Conservation (phyloP, 30 jellyfish, hydroid and myxozoan species). For the Pseudorhiza aurosa region DNA sequence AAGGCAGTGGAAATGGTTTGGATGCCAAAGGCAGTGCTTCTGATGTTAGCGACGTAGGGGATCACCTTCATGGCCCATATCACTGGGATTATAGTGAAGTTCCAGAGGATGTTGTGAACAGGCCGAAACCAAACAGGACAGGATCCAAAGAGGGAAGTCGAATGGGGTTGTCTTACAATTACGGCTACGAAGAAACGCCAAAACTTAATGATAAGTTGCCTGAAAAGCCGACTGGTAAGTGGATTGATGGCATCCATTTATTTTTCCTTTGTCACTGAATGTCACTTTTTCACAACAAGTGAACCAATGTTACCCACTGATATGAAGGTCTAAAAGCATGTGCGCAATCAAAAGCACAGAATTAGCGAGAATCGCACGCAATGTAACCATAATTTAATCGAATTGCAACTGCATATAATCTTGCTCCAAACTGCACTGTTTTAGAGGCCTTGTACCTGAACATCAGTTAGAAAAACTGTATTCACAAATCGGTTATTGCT, state of each 20-base stretch:
- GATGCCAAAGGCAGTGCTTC: conserved; percentile 65
- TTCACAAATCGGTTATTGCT: too few species aligned
- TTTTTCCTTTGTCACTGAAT: too few species aligned
- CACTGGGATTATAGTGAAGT: conserved; percentile 99
- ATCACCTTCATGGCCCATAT: conserved; percentile 74
- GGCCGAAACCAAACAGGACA: conserved; percentile 74
- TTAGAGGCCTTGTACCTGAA: too few species aligned
- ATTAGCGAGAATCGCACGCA: too few species aligned
- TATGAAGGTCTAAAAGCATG: too few species aligned
- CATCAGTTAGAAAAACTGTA: too few species aligned
- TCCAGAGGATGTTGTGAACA: conserved; percentile 92
- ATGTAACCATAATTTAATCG: too few species aligned
- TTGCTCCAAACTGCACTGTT: too few species aligned
- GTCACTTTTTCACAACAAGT: too few species aligned
- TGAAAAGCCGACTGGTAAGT: conserved; percentile 4
- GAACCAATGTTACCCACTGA: too few species aligned
- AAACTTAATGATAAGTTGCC: conserved; percentile 8
- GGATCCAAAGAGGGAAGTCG: conserved; percentile 95
- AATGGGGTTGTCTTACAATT: conserved; percentile 74
- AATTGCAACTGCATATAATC: too few species aligned
- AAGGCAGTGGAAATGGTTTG: conserved; percentile 41
- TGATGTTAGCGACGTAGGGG: conserved; percentile 50
- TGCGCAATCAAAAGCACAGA: too few species aligned
- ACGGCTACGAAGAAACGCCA: conserved; percentile 66
- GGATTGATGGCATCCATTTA: neutral